phyloP scores from a whole-genome alignment of 2,797 vertebrate genomes.

The Peromyscus attwateri region DNA sequence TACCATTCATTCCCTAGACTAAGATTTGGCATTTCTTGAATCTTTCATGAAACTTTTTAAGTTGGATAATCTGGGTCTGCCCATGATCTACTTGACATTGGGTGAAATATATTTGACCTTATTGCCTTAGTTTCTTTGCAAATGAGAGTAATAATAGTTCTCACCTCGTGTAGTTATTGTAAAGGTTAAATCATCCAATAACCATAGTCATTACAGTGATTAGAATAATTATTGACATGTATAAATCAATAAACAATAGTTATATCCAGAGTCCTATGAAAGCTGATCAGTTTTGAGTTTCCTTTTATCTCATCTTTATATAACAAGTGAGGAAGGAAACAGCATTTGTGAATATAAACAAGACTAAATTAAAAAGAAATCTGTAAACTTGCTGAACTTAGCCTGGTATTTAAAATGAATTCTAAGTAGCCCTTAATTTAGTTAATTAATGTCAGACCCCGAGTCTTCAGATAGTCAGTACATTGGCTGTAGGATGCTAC shows the following conservation, averaged over 20 bases:
- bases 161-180: not conserved
- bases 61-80: not conserved
- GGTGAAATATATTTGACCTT: constrained; percentile 28
- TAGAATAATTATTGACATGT: not conserved
- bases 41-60: not conserved
- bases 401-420: constrained; percentile 51
- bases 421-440: constrained; percentile 42
- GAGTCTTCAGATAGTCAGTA: constrained; percentile 27
- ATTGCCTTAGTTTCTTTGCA: constrained; percentile 19
- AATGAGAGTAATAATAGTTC: constrained; percentile 17
- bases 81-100: not conserved
- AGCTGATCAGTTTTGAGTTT: constrained; percentile 28
- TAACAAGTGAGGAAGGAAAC: constrained; percentile 17
- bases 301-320: not conserved
- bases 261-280: constrained; percentile 2
- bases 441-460: not conserved
- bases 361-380: constrained; percentile 20
- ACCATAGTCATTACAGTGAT: not conserved
- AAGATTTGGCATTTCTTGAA: not conserved
- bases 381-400: constrained; percentile 12
- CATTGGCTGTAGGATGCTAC: not conserved
- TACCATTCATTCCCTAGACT: constrained; percentile 1
- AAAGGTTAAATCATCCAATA: constrained; percentile 23
- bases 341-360: not conserved
- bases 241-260: not conserved